Evolutionary conservation across 2,888 invertebrate species (phyloP), one percentile per base, ranked within the genome.

Genomic region (Pteria penguin): DNA sequence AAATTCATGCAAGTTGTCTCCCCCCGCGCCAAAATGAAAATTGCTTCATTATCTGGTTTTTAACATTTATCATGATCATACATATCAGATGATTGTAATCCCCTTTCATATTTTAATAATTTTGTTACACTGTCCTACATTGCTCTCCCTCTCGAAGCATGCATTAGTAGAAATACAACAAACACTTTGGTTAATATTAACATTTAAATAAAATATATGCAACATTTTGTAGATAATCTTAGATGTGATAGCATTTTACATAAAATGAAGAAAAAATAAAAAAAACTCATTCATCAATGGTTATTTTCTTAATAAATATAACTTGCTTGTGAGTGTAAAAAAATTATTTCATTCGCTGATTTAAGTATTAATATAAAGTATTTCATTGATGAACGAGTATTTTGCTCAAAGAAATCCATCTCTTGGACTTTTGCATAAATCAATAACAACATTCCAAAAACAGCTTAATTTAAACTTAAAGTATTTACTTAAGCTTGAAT

Each of bases 151-250:
- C 29, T 27, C 60, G 31, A 18, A 60, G 60, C 60, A 60, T 60
- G 60, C 27, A 60, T 60, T 60, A 60, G 60, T 60, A 60, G 60
- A 60, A 27, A 60, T n/a, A 60, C 29, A 60, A 57, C 24, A 45
- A 60, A 60, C 60, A 60, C 29, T 60, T n/a, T 60, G 60, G 29
- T 60, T 60, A 60, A 60, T 60, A n/a, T 60, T 60, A 27, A 60
- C 60, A 60, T 29, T 60, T 60, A 27, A 60, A 60, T n/a, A 27
- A 29, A 29, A 29, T 60, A 29, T 60, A 27, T 27, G n/a, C n/a
- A n/a, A 29, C 29, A n/a, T 29, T 60, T 14, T 27, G 27, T 27
- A 60, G 31, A 29, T 60, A 29, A 27, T 60, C 31, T 60, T 31
- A 18, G 14, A 0, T 60, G 29, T 14, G 60, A 60, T 60, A 60